phyloP scores from a whole-genome alignment of 2,113 vertebrate species.

The Pteropus alecto region DNA sequence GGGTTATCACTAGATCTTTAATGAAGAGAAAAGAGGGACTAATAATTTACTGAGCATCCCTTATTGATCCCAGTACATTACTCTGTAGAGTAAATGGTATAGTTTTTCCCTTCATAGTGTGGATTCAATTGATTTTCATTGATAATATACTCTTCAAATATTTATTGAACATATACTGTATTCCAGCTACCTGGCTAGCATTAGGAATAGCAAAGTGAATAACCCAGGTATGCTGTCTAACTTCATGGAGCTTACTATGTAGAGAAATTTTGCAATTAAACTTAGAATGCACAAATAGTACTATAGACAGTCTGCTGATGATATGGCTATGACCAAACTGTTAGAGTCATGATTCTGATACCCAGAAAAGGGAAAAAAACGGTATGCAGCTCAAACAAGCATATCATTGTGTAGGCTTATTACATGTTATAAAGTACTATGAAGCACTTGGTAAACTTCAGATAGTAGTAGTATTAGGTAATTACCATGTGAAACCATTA shows the following conservation, averaged over 20 bases:
- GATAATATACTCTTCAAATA: neutral
- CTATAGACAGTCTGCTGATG: neutral
- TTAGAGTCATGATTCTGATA: neutral
- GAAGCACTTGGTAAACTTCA: neutral
- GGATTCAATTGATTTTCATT: slow-evolving; percentile 26
- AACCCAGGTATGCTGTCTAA: neutral
- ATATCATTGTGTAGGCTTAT: neutral
- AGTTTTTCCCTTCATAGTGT: neutral
- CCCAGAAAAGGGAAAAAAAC: neutral
- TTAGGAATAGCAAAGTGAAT: neutral
- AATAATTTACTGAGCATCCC: neutral
- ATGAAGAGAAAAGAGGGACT: neutral
- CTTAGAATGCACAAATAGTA: neutral
- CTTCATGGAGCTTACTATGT: neutral
- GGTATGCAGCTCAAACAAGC: neutral
- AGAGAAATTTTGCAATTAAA: neutral
- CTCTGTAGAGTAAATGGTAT: neutral
- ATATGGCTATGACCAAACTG: neutral
- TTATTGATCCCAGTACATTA: neutral
- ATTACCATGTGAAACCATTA: neutral
- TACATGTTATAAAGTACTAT: neutral
- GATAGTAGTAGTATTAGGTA: neutral
- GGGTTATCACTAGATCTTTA: neutral
- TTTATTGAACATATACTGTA: neutral
- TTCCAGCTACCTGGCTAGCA: neutral